Percentiles rank a stretch among this genome's conserved stretches.
phyloP scores from a whole-genome alignment of 2,113 vertebrate species.

The Budorcas taxicolor region DNA sequence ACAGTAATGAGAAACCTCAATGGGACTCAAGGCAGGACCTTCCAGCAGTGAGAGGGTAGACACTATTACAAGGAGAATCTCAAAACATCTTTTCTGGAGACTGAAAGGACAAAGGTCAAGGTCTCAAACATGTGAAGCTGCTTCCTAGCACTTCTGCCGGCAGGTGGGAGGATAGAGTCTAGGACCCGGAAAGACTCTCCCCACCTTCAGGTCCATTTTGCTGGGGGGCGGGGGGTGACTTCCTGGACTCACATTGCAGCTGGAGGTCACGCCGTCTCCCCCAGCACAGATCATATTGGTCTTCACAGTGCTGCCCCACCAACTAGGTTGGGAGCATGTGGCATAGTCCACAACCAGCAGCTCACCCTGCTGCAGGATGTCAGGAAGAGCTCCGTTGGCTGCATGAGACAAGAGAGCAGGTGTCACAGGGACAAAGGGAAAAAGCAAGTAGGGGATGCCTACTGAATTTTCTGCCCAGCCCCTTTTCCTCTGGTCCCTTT shows the following conservation, averaged over 20 bases:
- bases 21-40: neutral
- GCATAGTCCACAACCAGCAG: constrained; percentile 74
- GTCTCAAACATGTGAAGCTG: neutral
- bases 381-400: constrained; percentile 69
- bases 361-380: constrained; percentile 75
- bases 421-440: neutral
- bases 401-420: neutral
- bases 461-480: neutral
- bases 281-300: constrained; percentile 77
- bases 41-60: neutral
- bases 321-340: constrained; percentile 67
- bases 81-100: neutral
- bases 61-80: neutral
- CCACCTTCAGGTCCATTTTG: no score
- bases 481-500: neutral
- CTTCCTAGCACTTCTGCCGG: neutral
- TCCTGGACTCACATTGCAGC: constrained; percentile 72
- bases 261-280: constrained; percentile 75
- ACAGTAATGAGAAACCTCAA: neutral
- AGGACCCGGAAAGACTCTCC: neutral
- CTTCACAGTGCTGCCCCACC: constrained; percentile 77
- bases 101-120: neutral
- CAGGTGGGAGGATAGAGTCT: neutral
- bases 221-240: fast-evolving
- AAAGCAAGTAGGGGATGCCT: neutral